Percentiles rank a stretch among this genome's conserved stretches.
phyloP scores from a whole-genome alignment of 2,888 invertebrate genomes.

The Zootermopsis nevadensis region DNA sequence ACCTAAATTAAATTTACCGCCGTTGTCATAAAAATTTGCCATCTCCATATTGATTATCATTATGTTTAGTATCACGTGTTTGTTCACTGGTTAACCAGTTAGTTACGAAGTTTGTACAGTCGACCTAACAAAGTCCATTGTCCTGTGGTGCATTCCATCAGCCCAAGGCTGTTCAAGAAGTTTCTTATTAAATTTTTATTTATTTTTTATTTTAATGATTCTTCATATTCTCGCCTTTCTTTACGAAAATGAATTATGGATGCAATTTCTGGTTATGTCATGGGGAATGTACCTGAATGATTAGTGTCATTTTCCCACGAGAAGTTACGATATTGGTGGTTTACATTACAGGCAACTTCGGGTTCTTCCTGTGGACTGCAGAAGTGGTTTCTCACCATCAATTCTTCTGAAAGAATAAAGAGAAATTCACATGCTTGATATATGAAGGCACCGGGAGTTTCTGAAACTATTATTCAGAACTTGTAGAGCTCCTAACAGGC shows the following conservation, averaged over 20 bases:
- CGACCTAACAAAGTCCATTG: neutral
- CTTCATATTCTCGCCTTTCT: neutral
- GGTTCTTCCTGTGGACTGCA: neutral
- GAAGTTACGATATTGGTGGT: neutral
- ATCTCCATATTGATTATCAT: neutral
- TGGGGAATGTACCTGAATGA: neutral
- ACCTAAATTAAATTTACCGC: neutral
- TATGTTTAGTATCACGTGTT: neutral
- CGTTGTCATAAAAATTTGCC: neutral
- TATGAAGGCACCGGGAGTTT: neutral
- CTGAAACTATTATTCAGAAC: neutral
- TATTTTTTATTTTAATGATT: neutral
- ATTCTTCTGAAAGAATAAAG: neutral
- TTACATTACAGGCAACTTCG: neutral
- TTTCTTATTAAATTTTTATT: neutral
- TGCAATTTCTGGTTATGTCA: neutral
- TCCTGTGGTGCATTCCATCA: neutral
- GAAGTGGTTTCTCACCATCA: neutral
- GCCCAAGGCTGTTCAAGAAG: neutral
- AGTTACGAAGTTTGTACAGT: neutral
- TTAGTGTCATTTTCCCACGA: neutral
- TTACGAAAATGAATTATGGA: constrained; percentile 7
- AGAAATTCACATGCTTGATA: neutral
- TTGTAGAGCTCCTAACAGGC: too few species aligned
- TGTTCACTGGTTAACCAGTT: neutral